Percentiles rank a stretch among this genome's conserved stretches.
Conservation (phyloP, 2,113 vertebrate species). For the Nycticorax nycticorax region DNA sequence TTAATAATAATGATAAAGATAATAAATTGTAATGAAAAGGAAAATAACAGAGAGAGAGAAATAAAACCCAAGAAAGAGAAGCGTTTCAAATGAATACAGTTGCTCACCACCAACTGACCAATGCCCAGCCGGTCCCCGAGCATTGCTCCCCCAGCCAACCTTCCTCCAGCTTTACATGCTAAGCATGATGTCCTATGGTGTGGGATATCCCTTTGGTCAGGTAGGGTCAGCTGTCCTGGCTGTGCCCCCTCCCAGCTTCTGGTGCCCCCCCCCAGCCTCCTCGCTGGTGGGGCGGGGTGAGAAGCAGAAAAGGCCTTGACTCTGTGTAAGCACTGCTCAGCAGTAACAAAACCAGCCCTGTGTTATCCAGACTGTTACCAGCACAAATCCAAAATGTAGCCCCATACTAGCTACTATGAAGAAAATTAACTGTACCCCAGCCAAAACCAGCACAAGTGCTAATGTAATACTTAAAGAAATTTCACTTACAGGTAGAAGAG, state of each 20-base stretch:
- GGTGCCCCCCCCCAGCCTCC: not conserved
- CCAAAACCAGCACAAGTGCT: not conserved
- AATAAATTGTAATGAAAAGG: not conserved
- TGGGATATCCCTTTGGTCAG: not conserved
- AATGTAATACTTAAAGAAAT: not conserved
- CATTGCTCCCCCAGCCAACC: accelerated
- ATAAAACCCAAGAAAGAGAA: not conserved
- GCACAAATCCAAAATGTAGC: not conserved
- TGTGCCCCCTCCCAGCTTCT: not conserved
- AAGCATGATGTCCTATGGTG: accelerated
- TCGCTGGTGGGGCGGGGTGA: not conserved
- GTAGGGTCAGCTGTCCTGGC: not conserved
- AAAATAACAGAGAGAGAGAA: not conserved
- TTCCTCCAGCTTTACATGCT: not conserved
- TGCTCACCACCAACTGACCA: not conserved
- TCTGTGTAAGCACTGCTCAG: not conserved
- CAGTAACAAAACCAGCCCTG: not conserved
- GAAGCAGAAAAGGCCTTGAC: not conserved
- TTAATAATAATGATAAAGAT: not conserved
- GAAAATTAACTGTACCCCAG: not conserved
- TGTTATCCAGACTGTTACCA: not conserved
- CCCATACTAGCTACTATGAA: not conserved
- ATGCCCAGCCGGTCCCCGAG: not conserved
- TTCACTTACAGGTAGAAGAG: not conserved
- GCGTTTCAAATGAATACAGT: not conserved